phyloP scores from a whole-genome alignment of 2,113 vertebrate species.

The Promerops cafer region DNA sequence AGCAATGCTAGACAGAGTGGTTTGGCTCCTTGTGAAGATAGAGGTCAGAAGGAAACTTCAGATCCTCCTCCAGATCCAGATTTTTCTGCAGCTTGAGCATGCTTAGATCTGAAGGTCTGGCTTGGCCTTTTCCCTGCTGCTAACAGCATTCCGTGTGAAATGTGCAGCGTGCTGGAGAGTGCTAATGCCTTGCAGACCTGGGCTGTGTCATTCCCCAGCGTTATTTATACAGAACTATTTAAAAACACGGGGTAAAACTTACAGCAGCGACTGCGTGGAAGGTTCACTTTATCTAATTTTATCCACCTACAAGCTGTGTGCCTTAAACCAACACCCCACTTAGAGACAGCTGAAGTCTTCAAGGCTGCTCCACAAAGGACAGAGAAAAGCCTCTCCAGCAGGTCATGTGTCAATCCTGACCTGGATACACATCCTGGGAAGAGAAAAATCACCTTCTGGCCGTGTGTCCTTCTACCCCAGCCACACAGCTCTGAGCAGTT shows the following conservation, averaged over 20 bases:
- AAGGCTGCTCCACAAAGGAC: neutral
- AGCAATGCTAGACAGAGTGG: neutral
- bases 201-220: neutral
- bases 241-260: neutral
- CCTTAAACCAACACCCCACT: neutral
- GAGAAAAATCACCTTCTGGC: neutral
- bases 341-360: neutral
- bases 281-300: neutral
- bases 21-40: neutral
- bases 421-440: neutral
- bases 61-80: neutral
- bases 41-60: neutral
- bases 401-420: neutral
- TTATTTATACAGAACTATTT: conserved; percentile 24
- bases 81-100: neutral
- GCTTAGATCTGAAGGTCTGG: neutral
- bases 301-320: neutral
- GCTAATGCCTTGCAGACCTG: conserved; percentile 27
- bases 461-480: neutral
- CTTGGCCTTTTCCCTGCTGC: neutral
- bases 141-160: neutral
- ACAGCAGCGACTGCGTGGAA: neutral
- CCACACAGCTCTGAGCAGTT: neutral
- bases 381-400: neutral
- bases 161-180: neutral